These are phyloP conservation scores for Lipotes vexillifer DNA, from an alignment of 2,113 vertebrate genomes.

Conservation along the genomic window DNA sequence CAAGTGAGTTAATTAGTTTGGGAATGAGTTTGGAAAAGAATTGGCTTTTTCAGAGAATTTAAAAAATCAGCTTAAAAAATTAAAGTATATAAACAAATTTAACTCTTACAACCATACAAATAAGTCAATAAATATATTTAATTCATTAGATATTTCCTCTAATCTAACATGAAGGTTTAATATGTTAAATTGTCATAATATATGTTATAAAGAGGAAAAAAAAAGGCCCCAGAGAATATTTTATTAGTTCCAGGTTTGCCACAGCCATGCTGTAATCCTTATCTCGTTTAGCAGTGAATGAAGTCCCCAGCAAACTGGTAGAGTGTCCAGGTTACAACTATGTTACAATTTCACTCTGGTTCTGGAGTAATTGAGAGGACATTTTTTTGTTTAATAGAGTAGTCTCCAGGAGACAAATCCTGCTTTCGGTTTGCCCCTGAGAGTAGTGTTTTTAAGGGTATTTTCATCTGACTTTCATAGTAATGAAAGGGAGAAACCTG, in stretches of 20 bases:
- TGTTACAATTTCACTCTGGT: constrained; percentile 9
- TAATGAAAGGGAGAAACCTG: background rate
- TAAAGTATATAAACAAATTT: background rate
- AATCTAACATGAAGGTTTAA: constrained; percentile 44
- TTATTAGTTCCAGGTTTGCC: constrained; percentile 55
- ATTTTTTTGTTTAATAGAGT: fast-evolving
- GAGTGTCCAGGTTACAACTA: constrained; percentile 39
- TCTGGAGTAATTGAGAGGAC: constrained; percentile 33
- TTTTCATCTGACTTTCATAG: background rate
- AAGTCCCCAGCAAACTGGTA: background rate
- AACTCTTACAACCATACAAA: background rate
- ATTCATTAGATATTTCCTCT: background rate
- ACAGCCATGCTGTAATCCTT: background rate
- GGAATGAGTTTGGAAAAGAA: background rate
- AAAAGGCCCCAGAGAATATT: constrained; percentile 1
- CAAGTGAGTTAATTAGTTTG: background rate
- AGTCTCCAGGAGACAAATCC: constrained; percentile 15
- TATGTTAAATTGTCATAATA: constrained; percentile 38
- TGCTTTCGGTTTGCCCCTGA: background rate
- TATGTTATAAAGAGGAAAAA: background rate
- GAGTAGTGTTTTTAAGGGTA: background rate
- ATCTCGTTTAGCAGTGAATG: background rate
- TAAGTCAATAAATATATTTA: background rate
- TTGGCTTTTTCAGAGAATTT: background rate
- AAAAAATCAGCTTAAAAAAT: background rate